Base-by-base conservation (phyloP, 2,113 vertebrate species). In the Nesospiza acunhae region DNA sequence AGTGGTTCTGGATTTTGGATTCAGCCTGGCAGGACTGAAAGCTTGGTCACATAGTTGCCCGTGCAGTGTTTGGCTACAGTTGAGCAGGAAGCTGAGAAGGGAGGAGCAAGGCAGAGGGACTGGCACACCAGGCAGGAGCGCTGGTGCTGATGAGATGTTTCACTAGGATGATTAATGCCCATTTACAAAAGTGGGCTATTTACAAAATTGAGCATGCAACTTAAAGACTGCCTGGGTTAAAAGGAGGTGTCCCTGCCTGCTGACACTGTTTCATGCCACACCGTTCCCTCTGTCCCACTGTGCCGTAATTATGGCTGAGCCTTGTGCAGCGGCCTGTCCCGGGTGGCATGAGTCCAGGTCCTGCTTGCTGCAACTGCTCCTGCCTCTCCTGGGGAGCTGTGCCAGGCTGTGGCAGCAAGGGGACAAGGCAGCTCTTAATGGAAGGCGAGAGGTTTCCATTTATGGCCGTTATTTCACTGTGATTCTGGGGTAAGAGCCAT, bases 121-220 rank as follows among this genome's bases (percentile, higher is more conserved):
- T 44, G 56, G 50, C 30, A 24, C 5, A 13, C 24, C 26, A 22
- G 0, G 2, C 9, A 0, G 31, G 67, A 94, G n/a, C 0, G 0
- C 70, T 58, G 52, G 12, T 72, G n/a, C 60, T 88, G 78, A 56
- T 94, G 96, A 87, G 83, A 86, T 2, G 2, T 93, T 96, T 91
- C 75, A 47, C 89, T 66, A 27, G 33, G 89, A 47, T 95, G 83
- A 97, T 96, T 92, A 96, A 90, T 95, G 73, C 82, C 80, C 82
- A 95, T 96, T 95, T 93, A 53, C 91, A 77, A 95, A 96, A 94
- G 83, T 89, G 85, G 85, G 86, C 75, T 91, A 94, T 85, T 96
- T 87, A 86, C 74, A 91, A 95, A 96, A 97, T 91, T 96, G 94
- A 95, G 79, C 86, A 15, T 90, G 90, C 85, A 93, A 75, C 70